These are phyloP conservation scores for Halcyon badia DNA, from an alignment of 2,797 vertebrate species.

Conservation along the genomic window DNA sequence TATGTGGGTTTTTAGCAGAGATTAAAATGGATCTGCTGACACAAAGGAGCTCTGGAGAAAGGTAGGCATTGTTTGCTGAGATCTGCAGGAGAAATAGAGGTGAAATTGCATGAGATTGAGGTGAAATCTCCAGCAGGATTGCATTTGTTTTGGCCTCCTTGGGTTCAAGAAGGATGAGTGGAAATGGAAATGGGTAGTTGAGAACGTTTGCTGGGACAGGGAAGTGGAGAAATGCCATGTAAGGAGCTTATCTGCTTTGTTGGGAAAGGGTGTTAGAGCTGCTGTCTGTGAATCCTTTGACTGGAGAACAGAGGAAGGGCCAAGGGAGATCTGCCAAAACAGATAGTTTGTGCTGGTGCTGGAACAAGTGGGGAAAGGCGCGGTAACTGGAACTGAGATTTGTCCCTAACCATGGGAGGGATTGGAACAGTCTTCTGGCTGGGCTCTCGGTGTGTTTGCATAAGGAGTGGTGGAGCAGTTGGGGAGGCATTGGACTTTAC, in stretches of 20 bases:
- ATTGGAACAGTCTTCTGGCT: background rate
- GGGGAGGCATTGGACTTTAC: background rate
- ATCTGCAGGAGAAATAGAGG: background rate
- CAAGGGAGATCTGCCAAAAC: background rate
- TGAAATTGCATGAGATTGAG: rapidly evolving
- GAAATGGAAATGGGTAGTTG: background rate
- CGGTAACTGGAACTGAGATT: background rate
- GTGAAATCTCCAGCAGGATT: background rate
- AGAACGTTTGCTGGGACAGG: background rate
- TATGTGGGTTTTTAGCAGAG: background rate
- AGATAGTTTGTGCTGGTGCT: background rate
- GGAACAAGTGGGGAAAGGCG: background rate
- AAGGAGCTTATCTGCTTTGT: background rate
- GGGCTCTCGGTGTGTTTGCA: background rate
- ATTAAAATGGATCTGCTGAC: background rate
- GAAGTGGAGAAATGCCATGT: rapidly evolving
- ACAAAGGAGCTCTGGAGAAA: background rate
- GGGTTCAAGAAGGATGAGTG: background rate
- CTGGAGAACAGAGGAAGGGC: rapidly evolving
- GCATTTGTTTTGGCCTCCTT: background rate
- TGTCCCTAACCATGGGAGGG: background rate
- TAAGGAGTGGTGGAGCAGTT: background rate
- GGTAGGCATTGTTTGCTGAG: background rate
- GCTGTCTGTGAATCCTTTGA: background rate
- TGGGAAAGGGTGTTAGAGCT: background rate